Evolutionary conservation across 2,797 vertebrate genomes (phyloP).

Genomic region (Apogon hyalosoma): DNA sequence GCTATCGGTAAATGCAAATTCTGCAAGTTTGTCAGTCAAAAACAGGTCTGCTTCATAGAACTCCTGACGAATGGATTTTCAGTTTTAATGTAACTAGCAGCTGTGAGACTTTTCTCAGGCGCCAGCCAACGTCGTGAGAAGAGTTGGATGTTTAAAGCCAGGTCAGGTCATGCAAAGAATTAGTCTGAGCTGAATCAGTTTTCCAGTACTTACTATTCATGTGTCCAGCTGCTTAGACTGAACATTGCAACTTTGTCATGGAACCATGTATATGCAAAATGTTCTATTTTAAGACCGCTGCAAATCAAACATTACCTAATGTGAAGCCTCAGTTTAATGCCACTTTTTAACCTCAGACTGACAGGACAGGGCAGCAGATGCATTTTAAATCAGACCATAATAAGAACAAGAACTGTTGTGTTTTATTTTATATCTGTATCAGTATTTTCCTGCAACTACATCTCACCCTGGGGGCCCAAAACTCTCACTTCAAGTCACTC

Average conservation of each 20-base stretch:
- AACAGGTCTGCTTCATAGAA: background rate
- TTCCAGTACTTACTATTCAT: background rate
- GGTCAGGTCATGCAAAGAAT: background rate
- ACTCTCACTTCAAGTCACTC: background rate
- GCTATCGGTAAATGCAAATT: background rate
- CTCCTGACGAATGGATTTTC: background rate
- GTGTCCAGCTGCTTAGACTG: background rate
- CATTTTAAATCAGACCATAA: background rate
- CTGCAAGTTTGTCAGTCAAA: background rate
- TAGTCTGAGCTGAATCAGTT: background rate
- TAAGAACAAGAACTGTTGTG: background rate
- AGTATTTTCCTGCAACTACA: background rate
- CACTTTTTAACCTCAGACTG: background rate
- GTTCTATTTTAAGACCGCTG: background rate
- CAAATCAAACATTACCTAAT: background rate
- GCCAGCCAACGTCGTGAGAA: conserved; percentile 66
- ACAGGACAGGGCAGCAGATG: background rate
- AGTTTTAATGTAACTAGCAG: background rate
- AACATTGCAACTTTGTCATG: conserved; percentile 6
- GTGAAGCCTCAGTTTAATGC: too few relatives aligned
- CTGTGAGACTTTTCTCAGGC: conserved; percentile 32
- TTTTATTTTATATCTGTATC: too few relatives aligned
- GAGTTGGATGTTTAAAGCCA: background rate
- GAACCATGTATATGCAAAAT: background rate
- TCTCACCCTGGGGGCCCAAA: background rate